A percentile compares a stretch with the other conserved stretches of the same genome.
These are phyloP conservation scores for Erebia palarica DNA, from an alignment of 2,888 invertebrate genomes.

Conservation along the genomic window DNA sequence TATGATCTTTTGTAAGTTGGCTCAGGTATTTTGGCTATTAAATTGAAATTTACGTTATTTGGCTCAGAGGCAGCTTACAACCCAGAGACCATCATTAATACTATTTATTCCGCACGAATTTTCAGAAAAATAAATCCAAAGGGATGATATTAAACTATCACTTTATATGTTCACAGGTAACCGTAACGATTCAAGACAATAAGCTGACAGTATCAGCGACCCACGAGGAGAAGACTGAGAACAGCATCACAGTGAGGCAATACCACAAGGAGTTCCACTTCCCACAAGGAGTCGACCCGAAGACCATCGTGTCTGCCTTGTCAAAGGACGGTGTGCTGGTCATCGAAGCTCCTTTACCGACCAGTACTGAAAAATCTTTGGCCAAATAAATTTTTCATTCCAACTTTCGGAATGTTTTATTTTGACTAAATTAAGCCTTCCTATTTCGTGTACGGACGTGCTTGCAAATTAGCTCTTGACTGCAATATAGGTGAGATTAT, in stretches of 20 bases:
- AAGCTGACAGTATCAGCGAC: slow-evolving; percentile 90
- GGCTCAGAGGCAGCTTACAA: no score
- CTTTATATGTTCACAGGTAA: slow-evolving; percentile 47
- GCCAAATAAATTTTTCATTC: slow-evolving; percentile 3
- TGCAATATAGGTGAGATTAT: no score
- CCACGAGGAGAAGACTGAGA: slow-evolving; percentile 95
- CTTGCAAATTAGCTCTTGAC: no score
- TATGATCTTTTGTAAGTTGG: no score
- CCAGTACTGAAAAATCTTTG: slow-evolving; percentile 12
- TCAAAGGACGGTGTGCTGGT: slow-evolving; percentile 96
- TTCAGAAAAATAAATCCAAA: no score
- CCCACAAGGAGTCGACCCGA: slow-evolving; percentile 94
- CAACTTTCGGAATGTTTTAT: neutral
- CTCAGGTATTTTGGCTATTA: no score
- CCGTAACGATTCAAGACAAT: slow-evolving; percentile 51
- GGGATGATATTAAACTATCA: no score
- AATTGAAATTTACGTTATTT: no score
- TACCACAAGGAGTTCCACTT: slow-evolving; percentile 96
- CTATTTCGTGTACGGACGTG: no score
- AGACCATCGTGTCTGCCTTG: slow-evolving; percentile 92
- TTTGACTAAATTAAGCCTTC: neutral
- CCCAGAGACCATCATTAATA: no score
- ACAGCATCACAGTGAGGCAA: slow-evolving; percentile 93
- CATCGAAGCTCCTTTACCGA: slow-evolving; percentile 84
- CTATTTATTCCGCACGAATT: no score